These are phyloP conservation scores for Gymnorhina tibicen DNA, from an alignment of 2,113 vertebrate species.

Conservation along the genomic window DNA sequence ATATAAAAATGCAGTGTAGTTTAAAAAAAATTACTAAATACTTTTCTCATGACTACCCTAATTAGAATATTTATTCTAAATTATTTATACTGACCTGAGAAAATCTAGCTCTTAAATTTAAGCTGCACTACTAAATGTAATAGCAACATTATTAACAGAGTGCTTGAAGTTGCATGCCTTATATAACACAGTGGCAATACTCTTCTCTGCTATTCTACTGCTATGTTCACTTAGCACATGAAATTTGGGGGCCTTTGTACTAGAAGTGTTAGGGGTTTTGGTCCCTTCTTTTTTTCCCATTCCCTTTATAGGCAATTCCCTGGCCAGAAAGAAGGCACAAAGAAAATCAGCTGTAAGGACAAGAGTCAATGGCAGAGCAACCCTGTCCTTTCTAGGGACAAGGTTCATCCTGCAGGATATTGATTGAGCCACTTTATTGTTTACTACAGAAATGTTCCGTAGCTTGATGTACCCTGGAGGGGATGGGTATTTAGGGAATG, in stretches of 20 bases:
- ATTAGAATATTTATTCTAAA: background rate
- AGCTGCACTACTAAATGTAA: background rate
- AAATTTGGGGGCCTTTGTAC: background rate
- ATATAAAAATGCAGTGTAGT: background rate
- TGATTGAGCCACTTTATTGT: background rate
- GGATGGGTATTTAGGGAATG: background rate
- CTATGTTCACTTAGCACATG: background rate
- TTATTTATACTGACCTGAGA: constrained; percentile 4
- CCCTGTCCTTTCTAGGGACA: background rate
- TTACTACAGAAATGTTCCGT: background rate
- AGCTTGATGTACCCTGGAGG: background rate
- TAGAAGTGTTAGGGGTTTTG: background rate
- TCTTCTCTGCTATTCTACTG: background rate
- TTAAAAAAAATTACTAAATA: background rate
- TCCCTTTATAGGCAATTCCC: background rate
- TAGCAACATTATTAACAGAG: background rate
- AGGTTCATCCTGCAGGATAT: background rate
- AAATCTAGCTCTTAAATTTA: constrained; percentile 5
- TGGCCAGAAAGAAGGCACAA: background rate
- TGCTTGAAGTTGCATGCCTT: background rate
- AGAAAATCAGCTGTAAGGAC: background rate
- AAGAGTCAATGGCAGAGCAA: background rate
- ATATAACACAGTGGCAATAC: background rate
- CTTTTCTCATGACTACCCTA: background rate
- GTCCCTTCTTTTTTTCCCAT: background rate